Base-by-base conservation (phyloP, 1,140 invertebrate genomes). In the Drosophila ironensis region DNA sequence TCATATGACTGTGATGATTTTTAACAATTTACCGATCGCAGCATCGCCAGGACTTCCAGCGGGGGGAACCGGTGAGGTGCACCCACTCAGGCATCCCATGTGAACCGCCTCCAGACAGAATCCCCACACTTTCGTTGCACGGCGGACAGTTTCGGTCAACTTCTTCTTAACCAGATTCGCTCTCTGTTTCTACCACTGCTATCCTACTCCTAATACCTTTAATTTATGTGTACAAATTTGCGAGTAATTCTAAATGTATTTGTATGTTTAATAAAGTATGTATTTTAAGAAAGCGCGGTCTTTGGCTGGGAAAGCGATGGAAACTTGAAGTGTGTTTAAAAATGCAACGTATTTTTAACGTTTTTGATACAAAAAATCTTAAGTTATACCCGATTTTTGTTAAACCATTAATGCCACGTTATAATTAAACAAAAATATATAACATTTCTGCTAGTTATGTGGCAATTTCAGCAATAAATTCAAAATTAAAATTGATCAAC, bases 1-100 rank as follows among this genome's bases (percentile, higher is more conserved):
- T 56, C 61, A 88, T 88, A 75, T 87, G 84, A 87, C 84, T 87
- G 84, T 87, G 84, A 87, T 87, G 82, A 87, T 72, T 75, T 70
- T 76, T 81, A 82, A 78, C 78, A 84, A 84, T 82, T 66, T 73
- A 84, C 57, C 70, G 68, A 76, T 82, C 76, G 72, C 76, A 82
- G 72, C 77, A 54, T 51, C 53, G 40, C 38, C 63, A 40, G 38
- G 42, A 27, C 9, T 38, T 37, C 20, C 47, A n/a, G 5, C 14
- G 7, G 17, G 25, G 30, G 28, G 42, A 46, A 4, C 28, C 17
- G 27, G 22, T 25, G 27, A 27, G 52, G 41, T 51, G 35, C 70
- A 54, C 63, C 51, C 61, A 78, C 78, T 82, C 78, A 81, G 78
- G 78, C 72, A 75, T 46, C 20, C 57, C 69, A n/a, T n/a, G n/a